These are phyloP conservation scores for Drosophila koepferae DNA, from an alignment of 2,888 invertebrate genomes.

Conservation along the genomic window DNA sequence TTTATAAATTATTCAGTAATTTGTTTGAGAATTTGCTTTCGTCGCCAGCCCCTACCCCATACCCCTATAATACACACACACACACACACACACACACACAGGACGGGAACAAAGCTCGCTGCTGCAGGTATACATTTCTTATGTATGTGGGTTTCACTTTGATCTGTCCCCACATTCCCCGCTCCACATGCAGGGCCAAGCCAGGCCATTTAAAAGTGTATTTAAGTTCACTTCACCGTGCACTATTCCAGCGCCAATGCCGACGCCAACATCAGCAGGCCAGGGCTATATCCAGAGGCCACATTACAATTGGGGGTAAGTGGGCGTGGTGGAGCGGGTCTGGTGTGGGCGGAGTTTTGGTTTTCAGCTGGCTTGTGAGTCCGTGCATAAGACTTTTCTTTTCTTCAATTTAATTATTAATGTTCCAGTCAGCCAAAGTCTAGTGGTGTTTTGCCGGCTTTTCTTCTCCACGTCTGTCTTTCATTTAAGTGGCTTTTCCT, in stretches of 20 bases:
- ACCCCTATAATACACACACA: constrained; percentile 1
- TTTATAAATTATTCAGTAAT: constrained; percentile 83
- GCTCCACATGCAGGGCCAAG: constrained; percentile 9
- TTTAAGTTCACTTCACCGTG: constrained; percentile 59
- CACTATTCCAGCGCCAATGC: constrained; percentile 60
- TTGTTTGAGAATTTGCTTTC: constrained; percentile 79
- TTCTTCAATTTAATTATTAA: constrained; percentile 76
- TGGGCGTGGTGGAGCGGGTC: background rate
- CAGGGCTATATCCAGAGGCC: constrained; percentile 15
- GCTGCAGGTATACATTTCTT: constrained; percentile 69
- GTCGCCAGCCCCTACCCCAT: constrained; percentile 35
- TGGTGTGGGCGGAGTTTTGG: background rate
- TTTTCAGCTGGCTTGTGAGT: constrained; percentile 22
- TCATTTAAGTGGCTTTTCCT: constrained; percentile 37
- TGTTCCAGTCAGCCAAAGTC: constrained; percentile 64
- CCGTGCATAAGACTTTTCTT: constrained; percentile 56
- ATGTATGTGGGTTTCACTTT: constrained; percentile 64
- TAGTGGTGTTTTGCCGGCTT: constrained; percentile 52
- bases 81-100: constrained; percentile 26
- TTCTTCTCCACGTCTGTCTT: constrained; percentile 30
- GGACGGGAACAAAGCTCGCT: constrained; percentile 30
- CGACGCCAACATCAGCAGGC: constrained; percentile 25
- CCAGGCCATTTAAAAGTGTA: constrained; percentile 71
- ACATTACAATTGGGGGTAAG: constrained; percentile 26
- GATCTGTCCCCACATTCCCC: constrained; percentile 50